A percentile compares a stretch with the other conserved stretches of the same genome.
These are phyloP conservation scores for Eunapius fragilis DNA, from an alignment of 37 sponge, comb jelly and placozoan species.

Conservation along the genomic window DNA sequence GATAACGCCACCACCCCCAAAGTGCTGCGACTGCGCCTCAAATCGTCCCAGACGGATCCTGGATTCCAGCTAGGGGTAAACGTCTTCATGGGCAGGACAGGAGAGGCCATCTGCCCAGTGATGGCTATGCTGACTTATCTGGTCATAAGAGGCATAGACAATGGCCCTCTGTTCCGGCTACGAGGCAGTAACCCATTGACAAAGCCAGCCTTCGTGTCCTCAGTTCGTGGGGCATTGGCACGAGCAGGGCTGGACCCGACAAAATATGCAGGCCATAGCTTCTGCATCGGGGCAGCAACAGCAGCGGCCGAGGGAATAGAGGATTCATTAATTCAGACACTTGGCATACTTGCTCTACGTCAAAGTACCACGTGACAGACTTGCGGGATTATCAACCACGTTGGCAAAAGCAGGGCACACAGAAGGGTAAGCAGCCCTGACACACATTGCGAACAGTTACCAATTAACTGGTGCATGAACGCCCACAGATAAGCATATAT, in stretches of 20 bases:
- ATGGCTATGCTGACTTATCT: constrained; percentile 14
- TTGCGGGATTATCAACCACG: neutral
- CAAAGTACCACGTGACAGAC: neutral
- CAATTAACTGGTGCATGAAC: neutral
- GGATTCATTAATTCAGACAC: constrained; percentile 13
- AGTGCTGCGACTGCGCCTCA: constrained; percentile 1
- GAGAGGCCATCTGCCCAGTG: constrained; percentile 19
- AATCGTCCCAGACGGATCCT: constrained; percentile 30
- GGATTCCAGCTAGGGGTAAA: constrained; percentile 12
- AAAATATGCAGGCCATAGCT: constrained; percentile 7
- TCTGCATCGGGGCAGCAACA: constrained; percentile 23
- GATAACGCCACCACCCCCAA: neutral
- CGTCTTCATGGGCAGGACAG: constrained; percentile 14
- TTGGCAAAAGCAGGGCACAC: neutral
- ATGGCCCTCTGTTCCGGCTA: constrained; percentile 10
- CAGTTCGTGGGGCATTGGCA: neutral
- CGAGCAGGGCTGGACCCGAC: constrained; percentile 6
- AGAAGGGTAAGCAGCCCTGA: neutral
- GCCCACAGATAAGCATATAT: neutral
- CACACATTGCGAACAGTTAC: neutral
- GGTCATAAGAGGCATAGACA: neutral
- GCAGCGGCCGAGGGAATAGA: constrained; percentile 13
- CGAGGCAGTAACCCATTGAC: neutral
- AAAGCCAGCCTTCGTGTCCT: neutral
- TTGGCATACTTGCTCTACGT: constrained; percentile 27